Evolutionary conservation across 2,888 invertebrate genomes (phyloP).

Genomic region (Microchrysa polita): DNA sequence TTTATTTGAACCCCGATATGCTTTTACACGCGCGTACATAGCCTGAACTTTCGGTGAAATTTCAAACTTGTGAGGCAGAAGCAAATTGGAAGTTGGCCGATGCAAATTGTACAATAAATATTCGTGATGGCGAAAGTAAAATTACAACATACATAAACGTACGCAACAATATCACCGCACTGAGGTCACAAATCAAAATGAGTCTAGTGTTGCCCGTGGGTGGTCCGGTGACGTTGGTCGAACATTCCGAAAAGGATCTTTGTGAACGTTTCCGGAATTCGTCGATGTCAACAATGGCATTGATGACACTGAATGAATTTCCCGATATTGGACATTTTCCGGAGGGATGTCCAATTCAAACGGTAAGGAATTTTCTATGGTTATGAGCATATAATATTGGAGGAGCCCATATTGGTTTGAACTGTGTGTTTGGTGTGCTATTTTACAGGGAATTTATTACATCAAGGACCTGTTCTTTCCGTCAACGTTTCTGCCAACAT

Average conservation of each 20-base stretch:
- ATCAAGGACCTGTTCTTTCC: conserved; percentile 31
- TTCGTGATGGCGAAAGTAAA: conserved; percentile 10
- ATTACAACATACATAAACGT: conserved; percentile 20
- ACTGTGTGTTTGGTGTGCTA: background rate
- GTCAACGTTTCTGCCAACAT: conserved; percentile 15
- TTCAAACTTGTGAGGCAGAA: conserved; percentile 15
- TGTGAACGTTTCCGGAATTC: background rate
- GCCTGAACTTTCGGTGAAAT: conserved; percentile 6
- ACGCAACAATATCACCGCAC: background rate
- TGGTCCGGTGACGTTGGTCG: background rate
- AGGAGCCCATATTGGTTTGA: no score
- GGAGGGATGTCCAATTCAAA: conserved; percentile 3
- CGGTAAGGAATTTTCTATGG: background rate
- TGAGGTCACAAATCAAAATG: conserved; percentile 4
- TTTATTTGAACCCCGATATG: no score
- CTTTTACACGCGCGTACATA: no score
- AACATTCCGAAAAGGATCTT: background rate
- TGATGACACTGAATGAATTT: conserved; percentile 24
- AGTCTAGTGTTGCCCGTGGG: conserved; percentile 9
- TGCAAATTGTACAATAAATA: conserved; percentile 17
- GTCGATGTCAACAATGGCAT: background rate
- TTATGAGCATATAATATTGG: background rate
- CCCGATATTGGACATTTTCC: conserved; percentile 31
- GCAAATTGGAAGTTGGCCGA: conserved; percentile 18
- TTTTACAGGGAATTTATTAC: conserved; percentile 19